phyloP scores from a whole-genome alignment of 2,797 vertebrate species.

The Aphelocoma californica region DNA sequence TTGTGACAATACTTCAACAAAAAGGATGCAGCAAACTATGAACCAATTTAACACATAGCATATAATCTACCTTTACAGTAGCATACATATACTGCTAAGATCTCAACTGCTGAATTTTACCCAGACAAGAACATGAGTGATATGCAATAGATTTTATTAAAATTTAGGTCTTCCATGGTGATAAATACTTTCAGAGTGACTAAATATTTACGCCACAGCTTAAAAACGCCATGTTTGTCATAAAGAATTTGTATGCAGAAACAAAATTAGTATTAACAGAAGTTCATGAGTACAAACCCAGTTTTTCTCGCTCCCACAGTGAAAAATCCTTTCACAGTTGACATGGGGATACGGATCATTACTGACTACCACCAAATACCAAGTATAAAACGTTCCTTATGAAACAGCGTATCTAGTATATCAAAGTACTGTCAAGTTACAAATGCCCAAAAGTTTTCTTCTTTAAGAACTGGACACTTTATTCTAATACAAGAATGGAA shows the following conservation, averaged over 20 bases:
- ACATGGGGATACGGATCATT: neutral
- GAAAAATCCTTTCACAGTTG: neutral
- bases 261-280: neutral
- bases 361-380: neutral
- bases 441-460: neutral
- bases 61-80: neutral
- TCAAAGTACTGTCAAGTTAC: neutral
- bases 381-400: neutral
- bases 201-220: neutral
- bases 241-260: neutral
- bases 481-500: neutral
- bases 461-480: neutral
- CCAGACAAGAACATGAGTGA: neutral
- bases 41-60: neutral
- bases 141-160: neutral
- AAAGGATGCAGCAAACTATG: neutral
- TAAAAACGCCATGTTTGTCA: neutral
- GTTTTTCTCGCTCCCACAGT: neutral
- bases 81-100: neutral
- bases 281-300: neutral
- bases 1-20: neutral
- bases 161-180: neutral
- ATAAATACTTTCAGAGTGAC: neutral
- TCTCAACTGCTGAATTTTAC: neutral
- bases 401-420: accelerated